Evolutionary conservation across 2,113 vertebrate genomes (phyloP), one percentile per base, ranked within the genome.

Genomic region (Hemiprocne comata): DNA sequence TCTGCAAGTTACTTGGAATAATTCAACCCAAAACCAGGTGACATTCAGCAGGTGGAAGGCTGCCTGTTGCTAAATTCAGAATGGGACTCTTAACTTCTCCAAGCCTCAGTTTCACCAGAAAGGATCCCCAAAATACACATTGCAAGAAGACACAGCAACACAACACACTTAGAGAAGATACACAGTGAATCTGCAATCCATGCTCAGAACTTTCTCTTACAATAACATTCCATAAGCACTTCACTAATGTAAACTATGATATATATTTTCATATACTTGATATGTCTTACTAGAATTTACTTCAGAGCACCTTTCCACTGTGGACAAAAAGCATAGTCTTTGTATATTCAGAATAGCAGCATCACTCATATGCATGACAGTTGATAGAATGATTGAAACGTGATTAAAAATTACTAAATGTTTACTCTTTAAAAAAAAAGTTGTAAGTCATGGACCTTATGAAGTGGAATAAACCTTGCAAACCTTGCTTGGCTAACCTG

Each of bases 321-420:
- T 3, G 8, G 54, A 36, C 18, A 61, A 79, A 50, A 40, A 76
- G 4, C 11, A 9, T 1, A 9, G 6, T 17, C 51, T 76, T 50
- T 89, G 1, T 13, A 51, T 46, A 50, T n/a, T 46, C 61, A 87
- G 40, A 86, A 75, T 5, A 84, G 26, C 9, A 51, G 29, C n/a
- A 82, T 53, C n/a, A 55, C 0, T 0, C 26, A 61, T 28, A 36
- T 0, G 1, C 11, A 18, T 24, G 31, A 34, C 7, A 17, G 11
- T 28, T 33, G 4, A 6, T 46, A 84, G 61, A 29, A 55, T 12
- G 42, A 54, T 1, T 84, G 12, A 86, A 84, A 84, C 18, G 21
- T 54, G 25, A 55, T 18, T 19, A 40, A 74, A 91, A 89, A 51
- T 9, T 61, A 57, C 18, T 20, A 65, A 89, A 62, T 46, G 5